These are phyloP conservation scores for Brachyptera putata DNA, from an alignment of 2,888 invertebrate species.

Conservation along the genomic window DNA sequence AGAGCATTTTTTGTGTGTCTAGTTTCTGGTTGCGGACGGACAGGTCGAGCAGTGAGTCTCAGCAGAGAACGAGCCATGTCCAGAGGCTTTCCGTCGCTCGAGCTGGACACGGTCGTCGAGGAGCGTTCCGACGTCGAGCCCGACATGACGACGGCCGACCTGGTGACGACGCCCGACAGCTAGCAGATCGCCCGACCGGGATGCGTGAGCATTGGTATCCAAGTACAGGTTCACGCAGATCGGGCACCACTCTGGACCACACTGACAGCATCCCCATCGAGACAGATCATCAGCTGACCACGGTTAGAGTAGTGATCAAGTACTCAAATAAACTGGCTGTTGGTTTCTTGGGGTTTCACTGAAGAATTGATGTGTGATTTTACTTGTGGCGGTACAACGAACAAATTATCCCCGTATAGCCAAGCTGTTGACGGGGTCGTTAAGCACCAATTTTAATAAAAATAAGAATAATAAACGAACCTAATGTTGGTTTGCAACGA, in stretches of 20 bases:
- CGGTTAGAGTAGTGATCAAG: background rate
- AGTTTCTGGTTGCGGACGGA: slow-evolving; percentile 37
- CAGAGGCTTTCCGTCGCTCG: slow-evolving; percentile 69
- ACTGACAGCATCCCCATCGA: slow-evolving; percentile 49
- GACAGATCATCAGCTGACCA: slow-evolving; percentile 26
- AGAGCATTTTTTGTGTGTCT: no score
- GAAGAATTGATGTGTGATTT: no score
- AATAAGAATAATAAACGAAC: no score
- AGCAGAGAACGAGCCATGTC: slow-evolving; percentile 63
- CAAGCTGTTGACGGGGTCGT: no score
- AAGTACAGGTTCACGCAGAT: slow-evolving; percentile 44
- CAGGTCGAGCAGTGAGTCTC: slow-evolving; percentile 57
- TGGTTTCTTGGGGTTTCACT: no score
- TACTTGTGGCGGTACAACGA: no score
- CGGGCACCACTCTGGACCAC: slow-evolving; percentile 80
- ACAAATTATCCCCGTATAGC: no score
- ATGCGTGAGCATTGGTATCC: slow-evolving; percentile 40
- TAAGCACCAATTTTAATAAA: no score
- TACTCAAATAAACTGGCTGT: no score
- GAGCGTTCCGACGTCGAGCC: slow-evolving; percentile 63
- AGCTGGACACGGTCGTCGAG: slow-evolving; percentile 79
- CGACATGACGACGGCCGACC: slow-evolving; percentile 34
- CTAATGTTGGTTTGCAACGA: no score
- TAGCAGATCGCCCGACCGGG: slow-evolving; percentile 49
- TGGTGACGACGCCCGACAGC: slow-evolving; percentile 50